A percentile compares a stretch with the other conserved stretches of the same genome.
These are phyloP conservation scores for Ciconia nigra DNA, from an alignment of 2,797 vertebrate genomes.

Conservation along the genomic window DNA sequence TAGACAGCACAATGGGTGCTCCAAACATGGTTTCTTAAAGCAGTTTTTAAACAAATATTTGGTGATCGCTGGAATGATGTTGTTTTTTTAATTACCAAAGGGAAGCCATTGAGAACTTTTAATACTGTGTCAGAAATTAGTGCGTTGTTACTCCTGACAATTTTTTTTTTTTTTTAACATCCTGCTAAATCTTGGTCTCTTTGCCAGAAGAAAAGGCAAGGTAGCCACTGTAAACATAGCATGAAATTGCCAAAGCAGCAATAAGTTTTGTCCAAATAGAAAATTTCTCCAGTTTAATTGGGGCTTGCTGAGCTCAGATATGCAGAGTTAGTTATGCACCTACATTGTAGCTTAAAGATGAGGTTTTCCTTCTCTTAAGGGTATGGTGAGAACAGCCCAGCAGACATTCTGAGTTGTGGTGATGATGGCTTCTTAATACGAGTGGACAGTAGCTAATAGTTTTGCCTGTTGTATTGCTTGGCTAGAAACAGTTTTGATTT, in stretches of 20 bases:
- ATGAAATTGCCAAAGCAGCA: background rate
- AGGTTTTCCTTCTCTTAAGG: background rate
- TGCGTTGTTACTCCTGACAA: background rate
- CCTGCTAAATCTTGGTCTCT: background rate
- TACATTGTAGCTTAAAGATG: background rate
- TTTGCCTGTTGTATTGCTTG: slow-evolving; percentile 27
- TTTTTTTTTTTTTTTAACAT: background rate
- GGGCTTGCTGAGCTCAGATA: background rate
- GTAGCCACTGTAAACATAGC: background rate
- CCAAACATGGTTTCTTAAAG: background rate
- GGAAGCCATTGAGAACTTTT: background rate
- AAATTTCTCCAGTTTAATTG: background rate
- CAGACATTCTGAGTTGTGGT: background rate
- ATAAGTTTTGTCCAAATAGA: background rate
- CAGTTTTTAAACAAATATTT: background rate
- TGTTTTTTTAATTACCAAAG: background rate
- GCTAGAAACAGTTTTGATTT: background rate
- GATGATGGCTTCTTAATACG: background rate
- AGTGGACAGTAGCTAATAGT: background rate
- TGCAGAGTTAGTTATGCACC: background rate
- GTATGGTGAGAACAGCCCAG: background rate
- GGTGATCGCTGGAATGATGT: background rate
- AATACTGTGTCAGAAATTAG: background rate
- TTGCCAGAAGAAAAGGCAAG: slow-evolving; percentile 19
- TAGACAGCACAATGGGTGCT: slow-evolving; percentile 14